A percentile compares a stretch with the other conserved stretches of the same genome.
phyloP scores from a whole-genome alignment of 2,888 invertebrate species.

The Polia nebulosa region DNA sequence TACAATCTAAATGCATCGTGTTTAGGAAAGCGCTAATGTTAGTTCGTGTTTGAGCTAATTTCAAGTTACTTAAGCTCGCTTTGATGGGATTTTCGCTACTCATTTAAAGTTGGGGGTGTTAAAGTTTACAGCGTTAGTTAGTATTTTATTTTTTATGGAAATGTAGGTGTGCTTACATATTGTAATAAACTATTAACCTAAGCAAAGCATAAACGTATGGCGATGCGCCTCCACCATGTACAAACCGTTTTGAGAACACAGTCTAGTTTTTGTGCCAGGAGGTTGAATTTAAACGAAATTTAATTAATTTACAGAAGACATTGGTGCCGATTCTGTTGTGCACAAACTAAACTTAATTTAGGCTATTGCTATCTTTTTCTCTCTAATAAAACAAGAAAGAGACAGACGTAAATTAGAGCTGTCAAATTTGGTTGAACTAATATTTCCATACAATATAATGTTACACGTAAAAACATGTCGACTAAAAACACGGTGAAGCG shows the following conservation, averaged over 20 bases:
- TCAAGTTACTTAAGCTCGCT: constrained; percentile 45
- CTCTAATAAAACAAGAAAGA: too few relatives aligned
- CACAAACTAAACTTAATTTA: too few relatives aligned
- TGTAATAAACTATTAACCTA: background rate
- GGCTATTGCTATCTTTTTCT: too few relatives aligned
- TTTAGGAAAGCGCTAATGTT: constrained; percentile 53
- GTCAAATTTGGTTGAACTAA: too few relatives aligned
- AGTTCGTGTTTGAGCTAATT: constrained; percentile 51
- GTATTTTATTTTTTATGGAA: constrained; percentile 9
- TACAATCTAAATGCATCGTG: constrained; percentile 60
- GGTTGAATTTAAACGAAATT: background rate
- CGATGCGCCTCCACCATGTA: too few relatives aligned
- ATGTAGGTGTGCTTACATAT: background rate
- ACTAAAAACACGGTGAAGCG: too few relatives aligned
- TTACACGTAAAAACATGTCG: too few relatives aligned
- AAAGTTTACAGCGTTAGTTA: constrained; percentile 6
- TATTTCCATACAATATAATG: too few relatives aligned
- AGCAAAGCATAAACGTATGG: too few relatives aligned
- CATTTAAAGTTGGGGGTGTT: constrained; percentile 47
- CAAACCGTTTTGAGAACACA: too few relatives aligned
- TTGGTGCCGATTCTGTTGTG: too few relatives aligned
- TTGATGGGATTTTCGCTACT: constrained; percentile 44
- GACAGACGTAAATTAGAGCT: too few relatives aligned
- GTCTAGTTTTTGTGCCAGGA: background rate
- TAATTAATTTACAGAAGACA: background rate